phyloP scores from a whole-genome alignment of 2,113 vertebrate species.

The Lagopus leucura region DNA sequence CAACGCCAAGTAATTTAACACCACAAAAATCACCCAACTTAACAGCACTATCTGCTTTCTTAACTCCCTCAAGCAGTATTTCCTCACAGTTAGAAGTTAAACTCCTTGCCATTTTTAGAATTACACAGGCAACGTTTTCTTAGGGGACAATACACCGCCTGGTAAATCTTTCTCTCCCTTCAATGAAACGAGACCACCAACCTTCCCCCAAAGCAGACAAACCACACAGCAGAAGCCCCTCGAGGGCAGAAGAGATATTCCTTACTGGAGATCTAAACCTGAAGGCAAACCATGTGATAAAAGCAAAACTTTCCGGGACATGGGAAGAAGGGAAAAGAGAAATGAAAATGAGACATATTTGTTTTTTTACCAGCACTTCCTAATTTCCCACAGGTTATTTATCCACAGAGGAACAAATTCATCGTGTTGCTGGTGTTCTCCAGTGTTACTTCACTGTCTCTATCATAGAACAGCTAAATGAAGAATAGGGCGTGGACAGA shows the following conservation, averaged over 20 bases:
- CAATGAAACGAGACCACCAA: not conserved
- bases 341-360: not conserved
- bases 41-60: not conserved
- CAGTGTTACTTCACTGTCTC: not conserved
- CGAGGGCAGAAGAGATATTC: rapidly evolving
- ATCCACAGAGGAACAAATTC: too few species aligned
- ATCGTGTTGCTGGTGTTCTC: not conserved
- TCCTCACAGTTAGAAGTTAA: not conserved
- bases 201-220: not conserved
- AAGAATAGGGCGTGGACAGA: not conserved
- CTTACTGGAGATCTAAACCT: not conserved
- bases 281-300: not conserved
- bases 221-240: not conserved
- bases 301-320: not conserved
- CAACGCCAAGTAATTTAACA: not conserved
- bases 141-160: not conserved
- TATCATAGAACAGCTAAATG: not conserved
- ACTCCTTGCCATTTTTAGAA: not conserved
- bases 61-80: not conserved
- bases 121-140: not conserved
- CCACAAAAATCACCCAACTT: not conserved
- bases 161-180: not conserved
- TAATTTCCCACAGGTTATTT: not conserved
- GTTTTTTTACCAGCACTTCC: not conserved
- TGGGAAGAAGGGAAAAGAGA: not conserved